Base-by-base conservation (phyloP, 2,113 vertebrate genomes). In the Globicephala melas region DNA sequence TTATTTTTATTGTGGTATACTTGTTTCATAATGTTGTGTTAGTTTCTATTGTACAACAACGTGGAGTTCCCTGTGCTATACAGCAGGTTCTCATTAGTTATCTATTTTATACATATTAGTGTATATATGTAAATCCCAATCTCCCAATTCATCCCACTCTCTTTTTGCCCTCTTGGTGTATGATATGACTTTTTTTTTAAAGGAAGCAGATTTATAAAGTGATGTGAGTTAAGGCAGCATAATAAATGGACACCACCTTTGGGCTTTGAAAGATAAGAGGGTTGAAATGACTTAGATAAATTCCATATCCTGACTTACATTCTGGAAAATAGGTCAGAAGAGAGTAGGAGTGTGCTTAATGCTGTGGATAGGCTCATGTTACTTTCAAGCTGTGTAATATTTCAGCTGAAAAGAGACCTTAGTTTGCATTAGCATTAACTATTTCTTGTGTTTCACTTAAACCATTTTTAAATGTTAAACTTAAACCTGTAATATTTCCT, bases 351-450 rank as follows among this genome's bases (percentile, higher is more conserved):
- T 81, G 1, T 38, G 13, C 93, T 96, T 81, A 38, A 94, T 28
- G 6, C 14, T 94, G 21, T 47, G 65, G 60, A 77, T 28, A 93
- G 44, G 50, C 9, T 89, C 63, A 53, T 80, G 44, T 91, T 92
- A 6, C 93, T 68, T 91, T 93, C 83, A 89, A 89, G 20, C 25
- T 94, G 0, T 91, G 5, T 96, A 62, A 12, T 33, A 89, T 67
- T 97, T 97, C 33, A 67, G 36, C 36, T 97, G 62, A 70, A 84
- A 87, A 92, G 62, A 89, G 53, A 98, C 86, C 41, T 91, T 38
- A 71, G 98, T 92, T 86, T 92, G 31, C 5, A 86, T 82, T 84
- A 10, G 71, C 6, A 41, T 53, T 33, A 26, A 50, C 2, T 73
- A 13, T 70, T 62, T 88, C 33, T 94, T 8, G 83, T 55, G 81